Base-by-base conservation (phyloP, 2,888 invertebrate genomes). In the Carterocephalus palaemon region DNA sequence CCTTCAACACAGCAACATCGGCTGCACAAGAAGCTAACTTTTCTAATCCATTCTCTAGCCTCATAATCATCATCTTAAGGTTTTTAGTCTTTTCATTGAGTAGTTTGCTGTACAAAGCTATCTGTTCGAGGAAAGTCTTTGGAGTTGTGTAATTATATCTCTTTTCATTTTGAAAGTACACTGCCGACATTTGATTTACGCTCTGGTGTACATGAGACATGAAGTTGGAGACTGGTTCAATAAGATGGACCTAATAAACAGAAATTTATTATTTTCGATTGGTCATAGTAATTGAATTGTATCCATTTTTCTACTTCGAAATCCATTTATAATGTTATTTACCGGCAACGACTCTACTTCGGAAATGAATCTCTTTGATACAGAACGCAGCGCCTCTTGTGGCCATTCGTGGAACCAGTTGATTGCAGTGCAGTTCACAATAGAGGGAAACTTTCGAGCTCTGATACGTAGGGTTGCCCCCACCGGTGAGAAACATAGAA, bases 401-500 rank as follows among this genome's bases (percentile, higher is more conserved):
- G 98, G 98, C 98, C 98, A 98, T 67, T 97, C 95, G 71, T 98
- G 97, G 81, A 98, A 98, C 97, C 98, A 98, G 76, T 98, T 93
- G 54, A 98, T 97, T 8, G 95, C 91, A 0, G 97, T 95, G 69
- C 96, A 96, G 82, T 95, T 98, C 8, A 96, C 94, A 19, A 98
- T 83, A 0, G 98, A 96, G 0, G 98, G 98, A 82, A 98, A 98
- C 76, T 97, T 96, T 40, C 98, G 90, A 2, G 95, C 93, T 42
- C 98, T 90, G 8, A 96, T 88, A 38, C 98, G 88, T 8, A 98
- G 84, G 0, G 95, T 96, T 0, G 93, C 92, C 0, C 98, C 98
- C 40, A 98, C 97, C 0, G 98, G 98, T 0, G 97, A 98, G 77
- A 98, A 98, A 70, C 97, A 98, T 2, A 98, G 81, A 7, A 98